Base-by-base conservation (phyloP, 2,888 invertebrate species). In the Nomada hirtipes region DNA sequence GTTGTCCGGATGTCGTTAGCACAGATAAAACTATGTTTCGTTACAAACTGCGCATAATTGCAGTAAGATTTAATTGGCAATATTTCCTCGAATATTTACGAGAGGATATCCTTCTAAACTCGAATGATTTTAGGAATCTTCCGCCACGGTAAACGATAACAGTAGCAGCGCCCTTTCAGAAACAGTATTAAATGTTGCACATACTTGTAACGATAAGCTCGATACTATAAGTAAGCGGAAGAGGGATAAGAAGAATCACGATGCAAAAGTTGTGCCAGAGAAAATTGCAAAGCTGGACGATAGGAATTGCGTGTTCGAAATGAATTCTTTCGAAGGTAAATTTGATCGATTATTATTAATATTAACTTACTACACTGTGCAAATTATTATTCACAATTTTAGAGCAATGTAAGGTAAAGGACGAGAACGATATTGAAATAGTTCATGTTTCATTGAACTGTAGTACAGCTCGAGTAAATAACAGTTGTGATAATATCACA, bases 1-100 rank as follows among this genome's bases (percentile, higher is more conserved):
- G 96, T 11, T 89, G 88, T 52, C 42, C 76, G 3, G 2, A 65
- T 4, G 0, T 57, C 10, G 10, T 74, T 47, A 9, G 11, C 42
- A n/a, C 0, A 9, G 70, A 79, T 15, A 13, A 3, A 0, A 15
- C 23, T 10, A 68, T 77, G 63, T 90, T 77, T 59, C 76, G 50
- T 4, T 91, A 85, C 61, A 87, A 78, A 77, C 57, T 91, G 15
- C 50, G 4, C 55, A 52, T 64, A 2, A 44, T 70, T 18, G 29
- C 69, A n/a, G 87, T 86, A 82, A 81, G 70, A 59, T 29, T 44
- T 57, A 47, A 50, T 23, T 18, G 0, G 1, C 18, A 10, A 23
- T 55, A 47, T 42, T 18, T 29, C n/a, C 13, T 42, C 23, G 3
- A 10, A 64, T 18, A 71, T 44, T 36, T 57, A 20, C 20, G 10